phyloP scores from a whole-genome alignment of 2,888 invertebrate species.

The Syritta pipiens region DNA sequence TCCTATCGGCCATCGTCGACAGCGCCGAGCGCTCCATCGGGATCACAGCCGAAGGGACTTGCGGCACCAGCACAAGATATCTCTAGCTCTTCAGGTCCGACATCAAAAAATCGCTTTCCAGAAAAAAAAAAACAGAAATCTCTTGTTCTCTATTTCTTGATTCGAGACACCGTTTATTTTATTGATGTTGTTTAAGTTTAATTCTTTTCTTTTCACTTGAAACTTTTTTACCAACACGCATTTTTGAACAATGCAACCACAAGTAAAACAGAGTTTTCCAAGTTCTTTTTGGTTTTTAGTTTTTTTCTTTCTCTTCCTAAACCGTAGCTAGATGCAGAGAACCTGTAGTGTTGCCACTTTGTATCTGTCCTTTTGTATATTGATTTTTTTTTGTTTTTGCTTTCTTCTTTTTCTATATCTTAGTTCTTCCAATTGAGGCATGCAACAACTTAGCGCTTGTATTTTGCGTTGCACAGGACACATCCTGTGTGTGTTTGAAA shows the following conservation, averaged over 20 bases:
- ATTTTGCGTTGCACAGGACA: neutral
- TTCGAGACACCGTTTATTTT: conserved; percentile 26
- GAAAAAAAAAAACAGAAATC: conserved; percentile 7
- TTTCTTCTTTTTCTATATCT: neutral
- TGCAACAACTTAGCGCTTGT: conserved; percentile 25
- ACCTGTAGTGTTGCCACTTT: conserved; percentile 22
- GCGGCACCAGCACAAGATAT: conserved; percentile 81
- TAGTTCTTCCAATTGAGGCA: conserved; percentile 17
- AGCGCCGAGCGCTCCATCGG: conserved; percentile 73
- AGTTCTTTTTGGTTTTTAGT: neutral
- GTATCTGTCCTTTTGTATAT: conserved; percentile 32
- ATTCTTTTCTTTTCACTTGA: neutral
- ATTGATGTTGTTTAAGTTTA: conserved; percentile 10
- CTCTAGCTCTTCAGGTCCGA: conserved; percentile 79
- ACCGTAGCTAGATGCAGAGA: conserved; percentile 13
- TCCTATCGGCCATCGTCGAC: conserved; percentile 68
- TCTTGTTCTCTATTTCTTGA: conserved; percentile 48
- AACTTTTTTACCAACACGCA: conserved; percentile 44
- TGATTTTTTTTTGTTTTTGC: neutral
- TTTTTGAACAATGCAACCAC: conserved; percentile 28
- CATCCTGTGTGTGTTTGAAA: neutral
- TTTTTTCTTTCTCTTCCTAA: conserved; percentile 7
- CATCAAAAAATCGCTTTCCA: conserved; percentile 71
- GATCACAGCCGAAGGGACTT: conserved; percentile 78
- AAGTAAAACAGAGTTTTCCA: conserved; percentile 32